A percentile compares a stretch with the other conserved stretches of the same genome.
phyloP scores from a whole-genome alignment of 2,888 invertebrate species.

The Corbicula japonica region DNA sequence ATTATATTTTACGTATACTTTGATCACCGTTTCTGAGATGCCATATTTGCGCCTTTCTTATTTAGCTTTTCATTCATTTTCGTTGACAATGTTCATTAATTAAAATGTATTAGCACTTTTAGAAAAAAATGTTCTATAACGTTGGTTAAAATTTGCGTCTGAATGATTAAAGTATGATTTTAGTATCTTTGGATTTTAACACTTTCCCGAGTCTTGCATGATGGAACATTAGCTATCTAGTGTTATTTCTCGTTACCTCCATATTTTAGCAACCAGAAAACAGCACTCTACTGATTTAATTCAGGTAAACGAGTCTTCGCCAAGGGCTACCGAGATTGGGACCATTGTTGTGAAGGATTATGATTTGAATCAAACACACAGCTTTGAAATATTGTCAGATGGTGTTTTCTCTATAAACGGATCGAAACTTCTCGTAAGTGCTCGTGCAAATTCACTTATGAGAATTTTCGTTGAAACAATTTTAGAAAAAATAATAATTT shows the following conservation, averaged over 20 bases:
- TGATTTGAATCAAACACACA: conserved; percentile 9
- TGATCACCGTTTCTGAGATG: no score
- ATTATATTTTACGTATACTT: no score
- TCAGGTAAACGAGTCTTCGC: conserved; percentile 16
- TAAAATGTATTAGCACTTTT: no score
- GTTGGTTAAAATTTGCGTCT: no score
- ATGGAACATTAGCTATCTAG: not conserved
- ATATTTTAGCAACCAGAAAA: not conserved
- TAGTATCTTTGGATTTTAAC: no score
- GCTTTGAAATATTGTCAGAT: conserved; percentile 16
- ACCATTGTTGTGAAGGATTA: conserved; percentile 9
- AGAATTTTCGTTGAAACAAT: not conserved
- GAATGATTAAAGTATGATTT: no score
- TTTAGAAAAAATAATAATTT: no score
- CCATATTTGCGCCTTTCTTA: no score
- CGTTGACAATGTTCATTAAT: no score
- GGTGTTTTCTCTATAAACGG: conserved; percentile 1
- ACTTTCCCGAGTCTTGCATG: no score
- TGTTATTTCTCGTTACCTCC: not conserved
- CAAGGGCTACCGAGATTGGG: conserved; percentile 17
- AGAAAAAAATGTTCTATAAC: no score
- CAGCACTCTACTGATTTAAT: not conserved
- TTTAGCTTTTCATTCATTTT: no score
- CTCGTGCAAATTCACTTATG: not conserved
- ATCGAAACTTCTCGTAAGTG: conserved; percentile 15